Conservation (phyloP, 23 tunicate species). For the Ciona savignyi region DNA sequence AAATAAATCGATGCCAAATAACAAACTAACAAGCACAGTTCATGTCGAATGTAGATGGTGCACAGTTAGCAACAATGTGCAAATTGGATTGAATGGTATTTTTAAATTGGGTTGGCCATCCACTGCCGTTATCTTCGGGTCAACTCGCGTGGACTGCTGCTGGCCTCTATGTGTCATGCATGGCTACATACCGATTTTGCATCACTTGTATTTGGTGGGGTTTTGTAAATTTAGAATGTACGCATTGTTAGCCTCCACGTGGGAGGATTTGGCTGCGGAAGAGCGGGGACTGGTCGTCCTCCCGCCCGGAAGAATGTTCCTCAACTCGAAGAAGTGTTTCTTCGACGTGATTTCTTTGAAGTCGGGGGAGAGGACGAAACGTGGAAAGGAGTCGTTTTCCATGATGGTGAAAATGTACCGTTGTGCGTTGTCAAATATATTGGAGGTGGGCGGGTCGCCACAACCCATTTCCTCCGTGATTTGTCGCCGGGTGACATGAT, state of each 20-base stretch:
- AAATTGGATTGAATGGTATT: too few species aligned
- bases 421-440: constrained; percentile 61
- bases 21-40: too few species aligned
- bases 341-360: constrained; percentile 26
- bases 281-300: background rate
- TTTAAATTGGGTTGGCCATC: too few species aligned
- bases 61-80: too few species aligned
- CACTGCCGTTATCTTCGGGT: too few species aligned
- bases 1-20: too few species aligned
- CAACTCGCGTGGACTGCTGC: too few species aligned
- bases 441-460: constrained; percentile 15
- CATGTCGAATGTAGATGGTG: too few species aligned
- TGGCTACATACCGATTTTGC: background rate
- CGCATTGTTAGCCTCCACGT: constrained; percentile 22
- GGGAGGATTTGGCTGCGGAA: constrained; percentile 2
- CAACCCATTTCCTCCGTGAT: constrained; percentile 26
- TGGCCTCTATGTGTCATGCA: background rate
- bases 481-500: constrained; percentile 40
- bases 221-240: background rate
- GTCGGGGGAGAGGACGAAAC: constrained; percentile 38
- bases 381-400: constrained; percentile 89
- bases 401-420: constrained; percentile 58
- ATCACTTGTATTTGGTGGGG: background rate
- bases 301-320: constrained; percentile 22
- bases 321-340: constrained; percentile 18